Evolutionary conservation across 2,113 vertebrate species (phyloP).

Genomic region (sheep (Ovis aries)): DNA sequence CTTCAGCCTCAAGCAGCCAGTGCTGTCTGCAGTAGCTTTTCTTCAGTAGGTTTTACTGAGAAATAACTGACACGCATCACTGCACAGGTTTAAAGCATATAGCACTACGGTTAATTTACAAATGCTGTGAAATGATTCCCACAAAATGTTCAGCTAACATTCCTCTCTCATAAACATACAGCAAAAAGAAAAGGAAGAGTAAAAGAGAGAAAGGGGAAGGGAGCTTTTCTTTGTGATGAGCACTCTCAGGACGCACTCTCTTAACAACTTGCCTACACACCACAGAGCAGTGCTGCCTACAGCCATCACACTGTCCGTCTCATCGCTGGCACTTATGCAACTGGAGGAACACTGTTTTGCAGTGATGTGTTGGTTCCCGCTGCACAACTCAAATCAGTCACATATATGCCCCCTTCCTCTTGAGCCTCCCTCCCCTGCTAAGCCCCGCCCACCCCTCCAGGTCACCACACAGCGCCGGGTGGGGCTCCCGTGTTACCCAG

Average conservation of each 20-base stretch:
- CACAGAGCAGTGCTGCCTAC: background rate
- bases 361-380: background rate
- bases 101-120: background rate
- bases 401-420: background rate
- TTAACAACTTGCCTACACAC: background rate
- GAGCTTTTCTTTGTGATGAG: background rate
- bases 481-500: background rate
- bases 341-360: fast-evolving
- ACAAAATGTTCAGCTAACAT: background rate
- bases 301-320: background rate
- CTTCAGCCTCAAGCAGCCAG: background rate
- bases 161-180: background rate
- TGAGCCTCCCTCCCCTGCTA: background rate
- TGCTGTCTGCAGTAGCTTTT: fast-evolving
- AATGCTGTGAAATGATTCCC: background rate
- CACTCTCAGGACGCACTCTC: background rate
- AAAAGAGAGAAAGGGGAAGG: background rate
- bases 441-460: background rate
- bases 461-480: background rate
- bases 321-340: background rate
- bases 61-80: background rate
- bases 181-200: background rate
- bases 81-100: background rate
- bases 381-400: background rate
- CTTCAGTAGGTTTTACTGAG: background rate